Conservation (phyloP, 1,140 invertebrate genomes). For the Temnothorax longispinosus region DNA sequence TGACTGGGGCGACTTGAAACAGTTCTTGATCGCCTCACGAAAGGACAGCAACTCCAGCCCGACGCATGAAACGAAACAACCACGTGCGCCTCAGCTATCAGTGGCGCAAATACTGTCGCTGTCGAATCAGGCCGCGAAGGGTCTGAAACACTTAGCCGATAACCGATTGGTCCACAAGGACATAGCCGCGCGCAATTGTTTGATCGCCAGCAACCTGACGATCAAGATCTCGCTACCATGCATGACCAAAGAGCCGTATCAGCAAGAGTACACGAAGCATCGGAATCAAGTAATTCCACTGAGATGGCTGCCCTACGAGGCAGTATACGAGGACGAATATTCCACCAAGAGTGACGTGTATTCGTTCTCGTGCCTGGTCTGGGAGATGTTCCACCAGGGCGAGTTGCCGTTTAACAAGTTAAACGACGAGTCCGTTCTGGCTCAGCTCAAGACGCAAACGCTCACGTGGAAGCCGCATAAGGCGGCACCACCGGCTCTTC, state of each 20-base stretch:
- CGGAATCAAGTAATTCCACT: slow-evolving; percentile 89
- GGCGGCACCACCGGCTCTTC: slow-evolving; percentile 88
- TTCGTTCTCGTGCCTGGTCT: slow-evolving; percentile 95
- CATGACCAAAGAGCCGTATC: slow-evolving; percentile 93
- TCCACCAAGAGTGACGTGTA: slow-evolving; percentile 98
- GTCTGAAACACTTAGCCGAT: slow-evolving; percentile 93
- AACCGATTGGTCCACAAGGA: slow-evolving; percentile 94
- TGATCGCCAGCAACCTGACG: slow-evolving; percentile 93
- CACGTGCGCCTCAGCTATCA: slow-evolving; percentile 88
- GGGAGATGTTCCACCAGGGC: slow-evolving; percentile 96
- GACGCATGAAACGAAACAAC: slow-evolving; percentile 83
- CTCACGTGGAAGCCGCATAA: slow-evolving; percentile 89
- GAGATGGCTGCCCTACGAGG: slow-evolving; percentile 95
- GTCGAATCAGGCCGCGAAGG: slow-evolving; percentile 92
- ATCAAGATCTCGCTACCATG: slow-evolving; percentile 94
- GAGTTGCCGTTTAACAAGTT: slow-evolving; percentile 94
- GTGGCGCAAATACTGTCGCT: slow-evolving; percentile 90
- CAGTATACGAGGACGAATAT: slow-evolving; percentile 95
- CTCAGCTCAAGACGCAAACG: slow-evolving; percentile 89
- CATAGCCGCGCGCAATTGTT: slow-evolving; percentile 96
- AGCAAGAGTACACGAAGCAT: slow-evolving; percentile 93
- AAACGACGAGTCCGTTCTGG: slow-evolving; percentile 91
- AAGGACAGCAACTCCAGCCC: slow-evolving; percentile 85
- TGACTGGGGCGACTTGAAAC: slow-evolving; percentile 98
- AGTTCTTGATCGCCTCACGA: slow-evolving; percentile 94